Conservation (phyloP, 2,797 vertebrate species). For the Mallotus villosus region DNA sequence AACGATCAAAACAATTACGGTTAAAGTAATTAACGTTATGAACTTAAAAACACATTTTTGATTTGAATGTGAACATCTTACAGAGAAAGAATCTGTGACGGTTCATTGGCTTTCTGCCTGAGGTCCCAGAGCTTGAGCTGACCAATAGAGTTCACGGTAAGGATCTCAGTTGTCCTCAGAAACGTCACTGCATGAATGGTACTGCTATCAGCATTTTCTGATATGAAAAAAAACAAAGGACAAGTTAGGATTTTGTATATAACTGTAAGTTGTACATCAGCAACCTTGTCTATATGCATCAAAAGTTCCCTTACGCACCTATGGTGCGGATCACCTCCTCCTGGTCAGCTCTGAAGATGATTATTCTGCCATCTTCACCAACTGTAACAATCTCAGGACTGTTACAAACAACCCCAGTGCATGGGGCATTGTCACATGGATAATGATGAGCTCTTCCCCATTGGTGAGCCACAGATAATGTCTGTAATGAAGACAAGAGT, state of each 20-base stretch:
- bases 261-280: not conserved
- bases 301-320: conserved; percentile 69
- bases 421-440: conserved; percentile 81
- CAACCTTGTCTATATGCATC: no score
- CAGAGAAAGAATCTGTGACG: conserved; percentile 89
- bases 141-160: conserved; percentile 97
- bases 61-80: conserved; percentile 57
- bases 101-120: conserved; percentile 87
- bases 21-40: no score
- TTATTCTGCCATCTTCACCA: conserved; percentile 93
- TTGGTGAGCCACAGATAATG: conserved; percentile 78
- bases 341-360: conserved; percentile 87
- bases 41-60: not conserved
- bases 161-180: conserved; percentile 89
- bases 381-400: conserved; percentile 92
- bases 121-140: conserved; percentile 98
- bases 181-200: conserved; percentile 93
- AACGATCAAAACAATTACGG: no score
- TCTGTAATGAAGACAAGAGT: conserved; percentile 63
- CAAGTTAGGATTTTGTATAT: not conserved
- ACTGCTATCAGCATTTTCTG: conserved; percentile 97
- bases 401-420: conserved; percentile 87
- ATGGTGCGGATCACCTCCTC: conserved; percentile 82
- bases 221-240: conserved; percentile 19
- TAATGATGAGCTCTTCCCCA: conserved; percentile 87